These are phyloP conservation scores for Monarcha castaneiventris DNA, from an alignment of 2,113 vertebrate species.

Conservation along the genomic window DNA sequence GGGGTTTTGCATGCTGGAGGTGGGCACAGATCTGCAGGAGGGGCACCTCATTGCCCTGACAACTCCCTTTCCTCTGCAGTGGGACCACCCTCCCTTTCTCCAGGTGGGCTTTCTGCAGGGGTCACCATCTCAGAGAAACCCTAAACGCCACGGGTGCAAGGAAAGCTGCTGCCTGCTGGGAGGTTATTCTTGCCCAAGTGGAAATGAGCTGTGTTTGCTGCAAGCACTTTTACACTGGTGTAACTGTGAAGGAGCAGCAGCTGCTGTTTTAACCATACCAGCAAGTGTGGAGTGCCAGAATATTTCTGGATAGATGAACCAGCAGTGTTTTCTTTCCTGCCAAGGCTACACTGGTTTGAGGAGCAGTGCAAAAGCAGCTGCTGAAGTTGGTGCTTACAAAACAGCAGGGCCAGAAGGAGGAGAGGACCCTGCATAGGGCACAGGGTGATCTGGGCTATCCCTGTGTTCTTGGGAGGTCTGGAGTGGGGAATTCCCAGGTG, in stretches of 20 bases:
- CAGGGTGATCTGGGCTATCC: neutral
- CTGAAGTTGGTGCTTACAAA: neutral
- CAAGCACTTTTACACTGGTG: neutral
- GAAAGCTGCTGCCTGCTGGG: neutral
- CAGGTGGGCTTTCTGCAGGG: neutral
- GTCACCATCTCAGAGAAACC: neutral
- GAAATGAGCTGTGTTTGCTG: neutral
- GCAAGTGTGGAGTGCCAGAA: neutral
- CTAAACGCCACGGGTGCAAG: neutral
- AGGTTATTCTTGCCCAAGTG: neutral
- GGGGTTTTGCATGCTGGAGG: neutral
- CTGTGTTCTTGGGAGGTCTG: neutral
- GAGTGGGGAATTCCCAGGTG: neutral
- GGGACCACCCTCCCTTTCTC: neutral
- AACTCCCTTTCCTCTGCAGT: neutral
- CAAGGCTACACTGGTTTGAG: neutral
- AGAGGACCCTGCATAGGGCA: neutral
- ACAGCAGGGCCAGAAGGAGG: neutral
- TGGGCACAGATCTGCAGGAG: neutral
- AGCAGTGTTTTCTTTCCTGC: neutral
- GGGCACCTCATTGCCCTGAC: neutral
- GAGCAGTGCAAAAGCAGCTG: neutral
- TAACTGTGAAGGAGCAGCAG: neutral
- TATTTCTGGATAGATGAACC: neutral
- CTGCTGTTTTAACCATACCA: neutral